A percentile compares a stretch with the other conserved stretches of the same genome.
Evolutionary conservation across 2,797 vertebrate genomes (phyloP).

Genomic region (Neostethus bicornis): DNA sequence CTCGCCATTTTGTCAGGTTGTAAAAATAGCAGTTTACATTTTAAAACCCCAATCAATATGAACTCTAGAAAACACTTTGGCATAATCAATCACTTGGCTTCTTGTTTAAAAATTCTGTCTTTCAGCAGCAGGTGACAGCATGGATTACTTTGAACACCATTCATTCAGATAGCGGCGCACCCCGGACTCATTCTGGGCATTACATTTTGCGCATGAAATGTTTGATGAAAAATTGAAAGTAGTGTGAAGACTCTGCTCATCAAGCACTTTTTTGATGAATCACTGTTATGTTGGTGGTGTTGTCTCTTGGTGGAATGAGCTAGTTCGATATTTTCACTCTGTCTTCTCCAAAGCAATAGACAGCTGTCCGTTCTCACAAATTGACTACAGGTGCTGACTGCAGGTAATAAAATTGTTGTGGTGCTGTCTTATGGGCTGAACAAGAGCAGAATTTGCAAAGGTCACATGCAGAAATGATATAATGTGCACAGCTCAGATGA

Average conservation of each 20-base stretch:
- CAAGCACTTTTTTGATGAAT: conserved; percentile 74
- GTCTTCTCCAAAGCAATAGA: conserved; percentile 67
- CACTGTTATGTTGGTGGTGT: conserved; percentile 62
- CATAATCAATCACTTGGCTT: conserved; percentile 75
- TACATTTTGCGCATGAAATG: conserved; percentile 47
- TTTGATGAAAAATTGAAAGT: conserved; percentile 65
- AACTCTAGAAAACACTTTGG: conserved; percentile 73
- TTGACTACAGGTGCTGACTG: conserved; percentile 59
- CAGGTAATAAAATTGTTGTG: conserved; percentile 53
- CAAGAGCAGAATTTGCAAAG: conserved; percentile 48
- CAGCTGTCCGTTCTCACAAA: conserved; percentile 69
- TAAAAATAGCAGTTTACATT: conserved; percentile 67
- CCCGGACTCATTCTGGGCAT: conserved; percentile 14
- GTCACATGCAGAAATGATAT: conserved; percentile 52
- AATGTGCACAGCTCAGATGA: conserved; percentile 24
- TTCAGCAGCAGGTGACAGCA: conserved; percentile 77
- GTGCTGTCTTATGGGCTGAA: conserved; percentile 25
- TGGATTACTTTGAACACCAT: conserved; percentile 72
- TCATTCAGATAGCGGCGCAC: conserved; percentile 46
- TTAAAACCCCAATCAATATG: conserved; percentile 75
- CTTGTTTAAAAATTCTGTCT: conserved; percentile 72
- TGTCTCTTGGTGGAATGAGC: conserved; percentile 51
- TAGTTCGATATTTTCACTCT: conserved; percentile 71
- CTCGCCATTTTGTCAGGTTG: conserved; percentile 25
- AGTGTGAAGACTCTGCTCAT: conserved; percentile 51